Base-by-base conservation (phyloP, 2,888 invertebrate species). In the Chouioia cunea region DNA sequence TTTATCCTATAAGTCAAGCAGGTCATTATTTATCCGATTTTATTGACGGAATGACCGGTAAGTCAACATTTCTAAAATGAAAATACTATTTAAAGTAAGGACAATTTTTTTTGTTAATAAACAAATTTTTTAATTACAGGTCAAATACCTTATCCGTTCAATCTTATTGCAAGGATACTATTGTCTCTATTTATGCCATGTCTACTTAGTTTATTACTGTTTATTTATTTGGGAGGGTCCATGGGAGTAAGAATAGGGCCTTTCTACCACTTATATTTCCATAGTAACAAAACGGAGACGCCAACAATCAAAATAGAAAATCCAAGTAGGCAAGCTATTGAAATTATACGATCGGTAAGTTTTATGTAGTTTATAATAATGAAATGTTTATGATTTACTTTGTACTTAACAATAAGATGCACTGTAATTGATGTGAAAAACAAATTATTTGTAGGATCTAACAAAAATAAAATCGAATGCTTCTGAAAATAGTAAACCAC, bases 21-120 rank as follows among this genome's bases (percentile, higher is more conserved):
- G 83, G 82, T 6, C 56, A 72, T 64, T 64, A 63, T 22, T 48
- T 82, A 36, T 76, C 77, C 12, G 20, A 43, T 3, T 81, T 82
- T 65, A 74, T 82, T 58, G 22, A 71, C 6, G 74, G 76, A 68
- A 62, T 79, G n/a, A 83, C 83, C 20, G 70, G 84, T 83, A 73
- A 78, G 69, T 46, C 56, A 27, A 18, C 14, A 66, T 48, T 46
- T 54, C 20, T 18, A 20, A 27, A 23, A 12, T 16, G 0, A 52
- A 18, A 8, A 67, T 53, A 44, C 43, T 50, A 52, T 20, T 58
- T 22, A 52, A 50, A 0, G 47, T 14, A 23, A 8, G 22, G 12
- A 56, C 46, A 46, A 47, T 43, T 64, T 43, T 54, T 43, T 12
- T 20, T 59, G n/a, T 22, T 57, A 43, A 57, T 12, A 57, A n/a